Conservation (phyloP, 2,113 vertebrate genomes). For the Ochotona princeps region DNA sequence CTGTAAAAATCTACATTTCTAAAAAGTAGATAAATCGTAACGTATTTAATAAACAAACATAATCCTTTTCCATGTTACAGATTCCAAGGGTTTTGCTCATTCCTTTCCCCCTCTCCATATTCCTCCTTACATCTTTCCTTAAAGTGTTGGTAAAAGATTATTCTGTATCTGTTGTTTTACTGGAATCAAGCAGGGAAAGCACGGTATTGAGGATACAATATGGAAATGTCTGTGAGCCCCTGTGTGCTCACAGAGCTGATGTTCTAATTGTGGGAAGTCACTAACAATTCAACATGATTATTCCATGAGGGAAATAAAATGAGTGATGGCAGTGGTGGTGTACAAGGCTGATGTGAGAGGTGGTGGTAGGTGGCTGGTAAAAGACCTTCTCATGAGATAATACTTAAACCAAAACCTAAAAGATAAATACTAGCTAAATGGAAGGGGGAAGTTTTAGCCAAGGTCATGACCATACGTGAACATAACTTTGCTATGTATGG, state of each 20-base stretch:
- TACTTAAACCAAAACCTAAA: background rate
- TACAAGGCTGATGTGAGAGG: background rate
- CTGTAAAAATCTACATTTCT: no score
- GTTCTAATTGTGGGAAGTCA: background rate
- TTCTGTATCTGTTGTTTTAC: background rate
- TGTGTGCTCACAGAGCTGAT: background rate
- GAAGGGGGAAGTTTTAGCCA: conserved; percentile 2
- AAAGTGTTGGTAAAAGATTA: conserved; percentile 17
- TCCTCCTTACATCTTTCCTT: background rate
- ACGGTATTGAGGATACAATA: background rate
- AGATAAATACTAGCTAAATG: background rate
- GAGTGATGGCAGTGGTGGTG: background rate
- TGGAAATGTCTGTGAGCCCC: background rate
- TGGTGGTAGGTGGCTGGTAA: background rate
- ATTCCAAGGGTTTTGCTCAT: background rate
- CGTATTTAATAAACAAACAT: no score
- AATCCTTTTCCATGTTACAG: background rate
- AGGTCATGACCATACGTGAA: background rate
- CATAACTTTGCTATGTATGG: background rate
- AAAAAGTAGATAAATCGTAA: no score
- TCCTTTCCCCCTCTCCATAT: background rate
- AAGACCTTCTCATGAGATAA: background rate
- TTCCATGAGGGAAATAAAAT: background rate
- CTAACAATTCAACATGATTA: background rate
- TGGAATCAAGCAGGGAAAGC: background rate